Evolutionary conservation across 2,113 vertebrate genomes (phyloP), one percentile per base, ranked within the genome.

Genomic region (Damaliscus lunatus): DNA sequence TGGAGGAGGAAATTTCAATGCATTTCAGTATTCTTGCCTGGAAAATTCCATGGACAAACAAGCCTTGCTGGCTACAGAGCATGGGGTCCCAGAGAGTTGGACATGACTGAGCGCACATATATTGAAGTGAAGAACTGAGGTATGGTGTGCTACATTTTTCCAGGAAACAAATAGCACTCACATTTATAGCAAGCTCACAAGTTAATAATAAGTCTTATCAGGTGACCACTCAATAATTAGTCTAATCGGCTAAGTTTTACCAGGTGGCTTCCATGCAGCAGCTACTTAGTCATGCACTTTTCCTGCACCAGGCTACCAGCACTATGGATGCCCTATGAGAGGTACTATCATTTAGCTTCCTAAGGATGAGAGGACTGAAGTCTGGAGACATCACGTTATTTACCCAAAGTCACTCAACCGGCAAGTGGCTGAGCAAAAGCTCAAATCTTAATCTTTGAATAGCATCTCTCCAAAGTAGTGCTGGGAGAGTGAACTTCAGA

Each of bases 161-260:
- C 21, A 64, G 53, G 12, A 88, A 90, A 40, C 50, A 95, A 31
- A 36, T 29, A 33, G 3, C 43, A 27, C 25, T 71, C 2, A 46
- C 15, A 77, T 71, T 52, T 21, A 81, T 9, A 48, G 4, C 23
- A 92, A 71, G 8, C 48, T 60, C n/a, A 3, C 48, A 59, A 90
- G 31, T 23, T 83, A 31, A 50, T 25, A 53, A 17, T 43, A 36
- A 67, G 4, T 5, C 4, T 55, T 23, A 12, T 12, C 67, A 23
- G 19, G 19, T 71, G n/a, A 23, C 67, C 19, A 11, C 9, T n/a
- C 33, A 48, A 36, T 59, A 40, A 16, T 36, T 36, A 80, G 5
- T 3, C 5, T 55, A 0, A 21, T 11, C 0, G 3, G 6, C 33
- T 50, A 33, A 78, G 5, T 16, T 55, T n/a, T 64, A 31, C 13